Evolutionary conservation across 2,888 invertebrate species (phyloP).

Genomic region (Heterodera filipjevi): DNA sequence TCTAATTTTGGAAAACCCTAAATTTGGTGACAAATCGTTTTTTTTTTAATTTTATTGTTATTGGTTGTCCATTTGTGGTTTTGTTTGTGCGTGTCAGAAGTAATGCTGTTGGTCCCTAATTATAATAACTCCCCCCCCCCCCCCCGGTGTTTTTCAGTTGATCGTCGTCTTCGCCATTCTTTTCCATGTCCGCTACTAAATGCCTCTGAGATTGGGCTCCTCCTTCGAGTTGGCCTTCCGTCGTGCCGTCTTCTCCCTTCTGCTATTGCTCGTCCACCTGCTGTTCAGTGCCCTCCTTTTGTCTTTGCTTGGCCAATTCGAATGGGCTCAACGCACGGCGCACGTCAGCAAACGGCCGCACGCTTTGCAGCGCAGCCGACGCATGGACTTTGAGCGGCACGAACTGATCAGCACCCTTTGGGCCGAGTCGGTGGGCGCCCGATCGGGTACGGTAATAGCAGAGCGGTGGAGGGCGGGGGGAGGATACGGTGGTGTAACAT

Average conservation of each 20-base stretch:
- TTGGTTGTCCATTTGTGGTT: too few relatives aligned
- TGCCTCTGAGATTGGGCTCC: conserved; percentile 20
- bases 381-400: conserved; percentile 24
- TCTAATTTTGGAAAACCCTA: too few relatives aligned
- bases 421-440: conserved; percentile 23
- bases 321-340: background rate
- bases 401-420: conserved; percentile 21
- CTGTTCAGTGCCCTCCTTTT: conserved; percentile 11
- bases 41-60: too few relatives aligned
- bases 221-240: conserved; percentile 23
- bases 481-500: background rate
- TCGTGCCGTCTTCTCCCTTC: conserved; percentile 23
- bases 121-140: too few relatives aligned
- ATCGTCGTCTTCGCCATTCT: background rate
- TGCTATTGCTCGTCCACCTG: conserved; percentile 20
- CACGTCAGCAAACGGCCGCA: background rate
- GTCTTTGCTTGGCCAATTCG: conserved; percentile 22
- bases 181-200: background rate
- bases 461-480: background rate
- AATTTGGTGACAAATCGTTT: too few relatives aligned
- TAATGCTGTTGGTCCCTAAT: too few relatives aligned
- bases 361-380: conserved; percentile 5
- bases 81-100: too few relatives aligned
- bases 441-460: conserved; percentile 5
- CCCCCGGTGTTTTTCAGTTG: background rate